Evolutionary conservation across 1,140 invertebrate genomes (phyloP).

Genomic region (Tetramorium parvispinum): DNA sequence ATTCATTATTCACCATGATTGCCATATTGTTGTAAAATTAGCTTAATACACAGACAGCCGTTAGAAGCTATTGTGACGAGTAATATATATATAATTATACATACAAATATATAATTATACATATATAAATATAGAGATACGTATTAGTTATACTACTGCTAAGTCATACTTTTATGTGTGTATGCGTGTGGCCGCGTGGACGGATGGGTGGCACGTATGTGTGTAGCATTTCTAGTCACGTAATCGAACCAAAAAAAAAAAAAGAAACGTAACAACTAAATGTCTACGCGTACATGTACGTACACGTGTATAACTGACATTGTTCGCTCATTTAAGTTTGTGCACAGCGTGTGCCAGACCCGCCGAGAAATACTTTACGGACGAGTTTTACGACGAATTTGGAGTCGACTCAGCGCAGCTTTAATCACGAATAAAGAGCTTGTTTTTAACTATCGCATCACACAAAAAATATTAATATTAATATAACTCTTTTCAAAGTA

Average conservation of each 20-base stretch:
- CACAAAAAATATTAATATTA: not conserved
- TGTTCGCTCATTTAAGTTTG: slow-evolving; percentile 21
- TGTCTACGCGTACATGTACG: slow-evolving; percentile 58
- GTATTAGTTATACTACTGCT: slow-evolving; percentile 74
- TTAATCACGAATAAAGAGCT: not conserved
- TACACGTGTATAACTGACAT: slow-evolving; percentile 52
- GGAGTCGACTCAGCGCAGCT: not conserved
- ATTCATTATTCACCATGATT: slow-evolving; percentile 71
- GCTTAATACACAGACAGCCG: slow-evolving; percentile 70
- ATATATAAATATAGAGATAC: slow-evolving; percentile 66
- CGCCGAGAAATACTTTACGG: slow-evolving; percentile 1
- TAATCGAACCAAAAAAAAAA: slow-evolving; percentile 72
- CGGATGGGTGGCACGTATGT: slow-evolving; percentile 48
- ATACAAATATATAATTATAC: slow-evolving; percentile 58
- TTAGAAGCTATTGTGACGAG: slow-evolving; percentile 73
- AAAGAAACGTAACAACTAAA: slow-evolving; percentile 50
- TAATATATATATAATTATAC: slow-evolving; percentile 71
- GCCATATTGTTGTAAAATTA: slow-evolving; percentile 79
- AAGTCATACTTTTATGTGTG: slow-evolving; percentile 78
- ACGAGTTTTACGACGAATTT: not conserved
- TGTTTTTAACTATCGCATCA: not conserved
- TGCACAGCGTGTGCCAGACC: slow-evolving; percentile 8
- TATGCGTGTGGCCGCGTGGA: slow-evolving; percentile 32
- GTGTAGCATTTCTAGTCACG: slow-evolving; percentile 82
- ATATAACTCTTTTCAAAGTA: not conserved